Evolutionary conservation across 2,888 invertebrate species (phyloP).

Genomic region (Eilema griseolum): DNA sequence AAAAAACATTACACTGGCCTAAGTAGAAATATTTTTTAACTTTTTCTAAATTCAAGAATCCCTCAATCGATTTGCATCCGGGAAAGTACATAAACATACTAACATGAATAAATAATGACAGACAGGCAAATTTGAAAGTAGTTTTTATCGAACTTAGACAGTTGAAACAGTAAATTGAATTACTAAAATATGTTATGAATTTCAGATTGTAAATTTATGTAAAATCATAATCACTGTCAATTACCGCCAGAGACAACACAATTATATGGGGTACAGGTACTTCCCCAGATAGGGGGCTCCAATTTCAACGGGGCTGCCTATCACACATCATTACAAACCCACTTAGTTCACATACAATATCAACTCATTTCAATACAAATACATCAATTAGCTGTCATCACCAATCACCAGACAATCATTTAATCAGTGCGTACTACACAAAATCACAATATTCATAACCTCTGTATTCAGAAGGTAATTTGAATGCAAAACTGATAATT

Average conservation of each 20-base stretch:
- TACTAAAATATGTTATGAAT: too few relatives aligned
- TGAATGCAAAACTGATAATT: conserved; percentile 83
- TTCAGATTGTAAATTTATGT: too few relatives aligned
- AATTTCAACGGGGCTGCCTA: background rate
- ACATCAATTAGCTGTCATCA: conserved; percentile 60
- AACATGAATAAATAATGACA: too few relatives aligned
- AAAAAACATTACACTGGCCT: too few relatives aligned
- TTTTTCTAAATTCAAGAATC: too few relatives aligned
- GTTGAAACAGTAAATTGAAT: too few relatives aligned
- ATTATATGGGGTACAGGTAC: background rate
- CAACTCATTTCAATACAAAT: conserved; percentile 52
- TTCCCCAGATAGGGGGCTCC: background rate
- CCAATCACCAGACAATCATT: conserved; percentile 65
- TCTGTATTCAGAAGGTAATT: conserved; percentile 66
- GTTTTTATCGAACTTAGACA: too few relatives aligned
- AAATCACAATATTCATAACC: conserved; percentile 82
- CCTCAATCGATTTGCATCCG: too few relatives aligned
- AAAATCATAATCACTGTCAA: background rate
- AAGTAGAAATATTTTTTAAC: too few relatives aligned
- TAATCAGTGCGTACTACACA: conserved; percentile 75
- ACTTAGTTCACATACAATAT: conserved; percentile 30
- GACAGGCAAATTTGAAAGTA: too few relatives aligned
- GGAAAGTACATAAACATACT: too few relatives aligned
- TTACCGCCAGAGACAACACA: background rate
- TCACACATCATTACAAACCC: conserved; percentile 23